Conservation (phyloP, 2,888 invertebrate genomes). For the Euplagia quadripunctaria region DNA sequence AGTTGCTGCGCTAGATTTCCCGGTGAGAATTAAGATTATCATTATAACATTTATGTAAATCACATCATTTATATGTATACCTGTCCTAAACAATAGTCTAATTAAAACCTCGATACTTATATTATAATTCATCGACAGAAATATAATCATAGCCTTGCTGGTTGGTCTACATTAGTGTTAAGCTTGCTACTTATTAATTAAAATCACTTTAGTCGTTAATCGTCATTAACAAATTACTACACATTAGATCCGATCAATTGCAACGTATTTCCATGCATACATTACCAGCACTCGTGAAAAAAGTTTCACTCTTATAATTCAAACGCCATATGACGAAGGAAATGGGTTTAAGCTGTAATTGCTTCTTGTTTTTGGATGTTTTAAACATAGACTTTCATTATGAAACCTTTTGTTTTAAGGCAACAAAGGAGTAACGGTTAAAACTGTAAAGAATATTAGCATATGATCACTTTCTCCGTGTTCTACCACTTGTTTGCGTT, state of each 20-base stretch:
- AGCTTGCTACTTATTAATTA: neutral
- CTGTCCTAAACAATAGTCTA: conserved; percentile 24
- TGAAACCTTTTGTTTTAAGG: neutral
- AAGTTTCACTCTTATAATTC: no score
- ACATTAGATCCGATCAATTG: neutral
- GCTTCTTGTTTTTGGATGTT: neutral
- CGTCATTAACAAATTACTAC: neutral
- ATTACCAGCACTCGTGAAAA: no score
- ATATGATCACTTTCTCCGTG: no score
- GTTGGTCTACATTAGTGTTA: neutral
- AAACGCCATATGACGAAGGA: neutral
- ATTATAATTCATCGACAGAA: conserved; percentile 22
- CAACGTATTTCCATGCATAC: no score
- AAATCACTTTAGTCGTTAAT: neutral
- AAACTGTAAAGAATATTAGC: no score
- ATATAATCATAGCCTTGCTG: neutral
- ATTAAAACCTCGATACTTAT: conserved; percentile 37
- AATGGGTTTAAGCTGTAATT: neutral
- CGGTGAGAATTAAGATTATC: conserved; percentile 53
- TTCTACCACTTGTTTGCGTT: no score
- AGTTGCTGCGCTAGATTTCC: conserved; percentile 31
- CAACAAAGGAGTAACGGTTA: neutral
- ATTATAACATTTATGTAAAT: conserved; percentile 54
- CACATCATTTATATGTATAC: conserved; percentile 34
- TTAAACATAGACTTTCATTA: neutral